phyloP scores from a whole-genome alignment of 1,140 invertebrate genomes.

The Pseudomyrmex gracilis region DNA sequence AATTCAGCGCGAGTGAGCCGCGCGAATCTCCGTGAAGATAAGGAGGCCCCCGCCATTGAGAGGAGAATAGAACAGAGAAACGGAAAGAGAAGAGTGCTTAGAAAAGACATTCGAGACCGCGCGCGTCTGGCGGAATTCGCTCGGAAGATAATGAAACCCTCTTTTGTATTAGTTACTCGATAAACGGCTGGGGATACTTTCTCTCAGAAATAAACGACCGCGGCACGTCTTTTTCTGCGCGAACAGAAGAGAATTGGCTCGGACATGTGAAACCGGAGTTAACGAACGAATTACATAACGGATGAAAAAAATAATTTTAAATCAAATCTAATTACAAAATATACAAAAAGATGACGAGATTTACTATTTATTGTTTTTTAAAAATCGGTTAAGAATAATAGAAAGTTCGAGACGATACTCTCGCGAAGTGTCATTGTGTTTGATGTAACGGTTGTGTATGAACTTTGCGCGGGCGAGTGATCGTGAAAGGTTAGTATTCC shows the following conservation, averaged over 20 bases:
- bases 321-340: background rate
- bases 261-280: constrained; percentile 27
- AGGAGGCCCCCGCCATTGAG: constrained; percentile 70
- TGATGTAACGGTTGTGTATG: background rate
- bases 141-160: constrained; percentile 64
- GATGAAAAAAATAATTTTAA: background rate
- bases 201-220: background rate
- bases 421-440: background rate
- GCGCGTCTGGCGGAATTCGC: constrained; percentile 58
- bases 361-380: background rate
- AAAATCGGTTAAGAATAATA: background rate
- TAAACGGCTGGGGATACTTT: constrained; percentile 37
- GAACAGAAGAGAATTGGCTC: too few relatives aligned
- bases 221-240: background rate
- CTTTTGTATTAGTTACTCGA: constrained; percentile 69
- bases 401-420: too few relatives aligned
- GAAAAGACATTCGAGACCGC: constrained; percentile 70
- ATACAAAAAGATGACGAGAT: too few relatives aligned
- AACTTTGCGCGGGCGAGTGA: constrained; percentile 5
- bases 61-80: constrained; percentile 62
- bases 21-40: constrained; percentile 82
- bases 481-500: constrained; percentile 41
- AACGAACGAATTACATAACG: background rate
- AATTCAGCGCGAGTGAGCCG: constrained; percentile 68
- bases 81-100: constrained; percentile 52